Conservation (phyloP, 2,797 vertebrate species). For the Heliangelus exortis region DNA sequence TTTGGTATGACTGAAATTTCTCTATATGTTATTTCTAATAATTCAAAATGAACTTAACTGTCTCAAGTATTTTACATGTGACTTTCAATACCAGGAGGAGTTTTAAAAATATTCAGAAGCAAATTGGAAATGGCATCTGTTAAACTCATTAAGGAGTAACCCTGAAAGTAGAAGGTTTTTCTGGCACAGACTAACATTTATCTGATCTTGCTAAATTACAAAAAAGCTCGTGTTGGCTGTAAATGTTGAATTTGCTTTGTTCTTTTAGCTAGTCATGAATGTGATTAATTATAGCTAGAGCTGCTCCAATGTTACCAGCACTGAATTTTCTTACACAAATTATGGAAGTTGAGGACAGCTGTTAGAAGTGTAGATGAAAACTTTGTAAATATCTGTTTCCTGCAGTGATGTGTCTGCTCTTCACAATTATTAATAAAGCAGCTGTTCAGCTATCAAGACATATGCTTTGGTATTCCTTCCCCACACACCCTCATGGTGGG, state of each 20-base stretch:
- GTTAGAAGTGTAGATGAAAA: neutral
- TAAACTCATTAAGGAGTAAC: neutral
- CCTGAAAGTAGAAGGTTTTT: neutral
- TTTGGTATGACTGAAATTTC: neutral
- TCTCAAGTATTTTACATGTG: neutral
- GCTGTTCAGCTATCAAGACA: neutral
- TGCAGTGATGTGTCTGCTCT: neutral
- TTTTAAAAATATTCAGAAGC: neutral
- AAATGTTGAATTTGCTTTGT: constrained; percentile 9
- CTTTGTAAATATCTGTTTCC: neutral
- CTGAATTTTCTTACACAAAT: neutral
- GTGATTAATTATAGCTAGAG: constrained; percentile 15
- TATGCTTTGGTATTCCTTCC: rapidly evolving
- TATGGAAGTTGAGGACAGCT: neutral
- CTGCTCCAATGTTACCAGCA: neutral
- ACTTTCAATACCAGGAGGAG: neutral
- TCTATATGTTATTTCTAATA: neutral
- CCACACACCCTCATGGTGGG: rapidly evolving
- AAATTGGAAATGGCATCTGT: neutral
- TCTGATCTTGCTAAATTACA: neutral
- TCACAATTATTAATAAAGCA: neutral
- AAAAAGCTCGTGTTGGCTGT: neutral
- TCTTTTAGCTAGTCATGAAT: neutral
- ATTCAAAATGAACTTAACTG: neutral
- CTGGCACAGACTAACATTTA: neutral